phyloP scores from a whole-genome alignment of 2,113 vertebrate genomes.

The Actenoides hombroni region DNA sequence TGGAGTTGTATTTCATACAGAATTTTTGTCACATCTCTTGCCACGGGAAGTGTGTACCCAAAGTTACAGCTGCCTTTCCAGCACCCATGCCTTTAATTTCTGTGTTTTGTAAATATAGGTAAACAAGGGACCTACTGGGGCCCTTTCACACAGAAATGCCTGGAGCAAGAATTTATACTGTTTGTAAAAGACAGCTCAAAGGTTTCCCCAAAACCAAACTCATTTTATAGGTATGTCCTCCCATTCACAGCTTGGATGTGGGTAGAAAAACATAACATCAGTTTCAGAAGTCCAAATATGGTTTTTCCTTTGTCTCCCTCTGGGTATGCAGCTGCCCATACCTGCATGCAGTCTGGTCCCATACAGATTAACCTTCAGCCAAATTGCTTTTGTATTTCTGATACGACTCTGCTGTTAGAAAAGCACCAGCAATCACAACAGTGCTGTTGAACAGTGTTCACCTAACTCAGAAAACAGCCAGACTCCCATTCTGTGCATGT shows the following conservation, averaged over 20 bases:
- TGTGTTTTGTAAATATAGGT: background rate
- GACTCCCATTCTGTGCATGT: background rate
- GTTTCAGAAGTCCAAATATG: background rate
- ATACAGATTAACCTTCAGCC: background rate
- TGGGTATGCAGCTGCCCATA: background rate
- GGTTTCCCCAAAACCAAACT: accelerated
- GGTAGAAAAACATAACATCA: background rate
- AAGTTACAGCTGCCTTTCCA: background rate
- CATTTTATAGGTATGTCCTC: background rate
- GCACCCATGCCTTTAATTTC: background rate
- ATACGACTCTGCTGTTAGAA: background rate
- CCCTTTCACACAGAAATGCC: background rate
- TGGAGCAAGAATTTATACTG: background rate
- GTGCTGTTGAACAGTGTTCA: background rate
- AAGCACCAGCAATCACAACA: background rate
- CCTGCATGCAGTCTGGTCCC: background rate
- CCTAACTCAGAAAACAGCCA: background rate
- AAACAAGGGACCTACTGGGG: background rate
- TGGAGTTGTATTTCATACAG: background rate
- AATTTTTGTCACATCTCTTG: background rate
- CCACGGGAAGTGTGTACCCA: background rate
- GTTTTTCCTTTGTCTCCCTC: background rate
- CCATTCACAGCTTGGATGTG: background rate
- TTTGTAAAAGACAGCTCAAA: background rate
- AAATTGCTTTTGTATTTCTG: slow-evolving; percentile 11